phyloP scores from a whole-genome alignment of 2,888 invertebrate genomes.

The Mesorhabditis belari region DNA sequence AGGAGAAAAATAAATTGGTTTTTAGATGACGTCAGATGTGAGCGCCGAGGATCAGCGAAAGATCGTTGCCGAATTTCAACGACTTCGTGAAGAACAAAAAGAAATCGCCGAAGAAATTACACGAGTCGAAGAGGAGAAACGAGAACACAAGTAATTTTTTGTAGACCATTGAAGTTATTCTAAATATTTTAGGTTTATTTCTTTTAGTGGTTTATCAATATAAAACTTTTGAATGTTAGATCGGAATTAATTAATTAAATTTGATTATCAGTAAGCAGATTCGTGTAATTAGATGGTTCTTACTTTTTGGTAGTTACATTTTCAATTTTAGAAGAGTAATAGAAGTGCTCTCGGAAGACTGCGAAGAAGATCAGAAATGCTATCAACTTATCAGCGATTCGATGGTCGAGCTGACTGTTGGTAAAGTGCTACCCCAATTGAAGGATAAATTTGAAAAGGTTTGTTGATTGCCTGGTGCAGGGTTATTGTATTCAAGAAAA shows the following conservation, averaged over 20 bases:
- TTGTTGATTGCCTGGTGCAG: neutral
- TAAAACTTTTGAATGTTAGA: neutral
- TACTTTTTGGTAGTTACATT: neutral
- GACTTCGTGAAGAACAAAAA: conserved; percentile 38
- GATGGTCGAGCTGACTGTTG: conserved; percentile 34
- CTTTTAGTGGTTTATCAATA: neutral
- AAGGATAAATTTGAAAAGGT: conserved; percentile 25
- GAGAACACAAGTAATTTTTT: conserved; percentile 17
- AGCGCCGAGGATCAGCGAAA: conserved; percentile 35
- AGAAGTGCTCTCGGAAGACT: conserved; percentile 23
- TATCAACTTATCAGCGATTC: conserved; percentile 39
- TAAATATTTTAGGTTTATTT: neutral
- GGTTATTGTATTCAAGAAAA: neutral
- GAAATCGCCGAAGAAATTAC: conserved; percentile 32
- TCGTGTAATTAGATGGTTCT: neutral
- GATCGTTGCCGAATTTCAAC: conserved; percentile 39
- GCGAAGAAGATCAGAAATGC: conserved; percentile 33
- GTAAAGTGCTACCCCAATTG: conserved; percentile 27
- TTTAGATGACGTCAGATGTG: neutral
- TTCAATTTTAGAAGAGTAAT: conserved; percentile 26
- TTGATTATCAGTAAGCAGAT: neutral
- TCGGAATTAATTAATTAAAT: neutral
- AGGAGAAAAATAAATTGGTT: neutral
- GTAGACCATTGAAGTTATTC: neutral
- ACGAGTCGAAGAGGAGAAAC: conserved; percentile 30